phyloP scores from a whole-genome alignment of 1,140 invertebrate species.

The Cepaea nemoralis region DNA sequence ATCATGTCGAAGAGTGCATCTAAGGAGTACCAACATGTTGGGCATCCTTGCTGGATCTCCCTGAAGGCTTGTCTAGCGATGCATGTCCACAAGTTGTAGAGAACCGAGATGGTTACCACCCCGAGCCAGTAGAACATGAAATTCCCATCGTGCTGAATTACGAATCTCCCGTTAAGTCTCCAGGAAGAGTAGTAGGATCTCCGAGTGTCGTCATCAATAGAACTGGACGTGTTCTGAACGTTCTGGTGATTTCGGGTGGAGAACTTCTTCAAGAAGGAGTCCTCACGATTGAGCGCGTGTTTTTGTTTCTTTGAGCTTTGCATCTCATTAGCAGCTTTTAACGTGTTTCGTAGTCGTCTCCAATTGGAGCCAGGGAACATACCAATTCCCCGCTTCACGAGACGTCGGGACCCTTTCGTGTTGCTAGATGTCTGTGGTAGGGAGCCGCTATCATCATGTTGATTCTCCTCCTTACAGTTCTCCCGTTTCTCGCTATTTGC shows the following conservation, averaged over 20 bases:
- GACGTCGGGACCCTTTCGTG: background rate
- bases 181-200: conserved; percentile 62
- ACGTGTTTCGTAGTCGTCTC: conserved; percentile 93
- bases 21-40: conserved; percentile 83
- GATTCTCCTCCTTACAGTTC: no score
- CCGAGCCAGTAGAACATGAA: conserved; percentile 96
- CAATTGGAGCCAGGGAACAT: conserved; percentile 73
- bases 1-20: conserved; percentile 88
- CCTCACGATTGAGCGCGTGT: conserved; percentile 89
- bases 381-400: conserved; percentile 24
- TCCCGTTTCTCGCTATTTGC: background rate
- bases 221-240: conserved; percentile 1
- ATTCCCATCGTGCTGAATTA: conserved; percentile 94
- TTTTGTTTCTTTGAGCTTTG: conserved; percentile 77
- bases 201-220: conserved; percentile 12
- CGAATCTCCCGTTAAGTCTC: conserved; percentile 67
- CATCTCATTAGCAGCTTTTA: conserved; percentile 91
- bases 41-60: conserved; percentile 80
- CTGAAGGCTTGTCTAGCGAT: conserved; percentile 95
- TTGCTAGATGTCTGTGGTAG: background rate
- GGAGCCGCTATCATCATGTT: background rate
- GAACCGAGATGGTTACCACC: conserved; percentile 86
- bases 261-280: conserved; percentile 94
- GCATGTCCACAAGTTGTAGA: conserved; percentile 95
- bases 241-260: conserved; percentile 82